Evolutionary conservation across 2,113 vertebrate genomes (phyloP).

Genomic region (Apodemus speciosus): DNA sequence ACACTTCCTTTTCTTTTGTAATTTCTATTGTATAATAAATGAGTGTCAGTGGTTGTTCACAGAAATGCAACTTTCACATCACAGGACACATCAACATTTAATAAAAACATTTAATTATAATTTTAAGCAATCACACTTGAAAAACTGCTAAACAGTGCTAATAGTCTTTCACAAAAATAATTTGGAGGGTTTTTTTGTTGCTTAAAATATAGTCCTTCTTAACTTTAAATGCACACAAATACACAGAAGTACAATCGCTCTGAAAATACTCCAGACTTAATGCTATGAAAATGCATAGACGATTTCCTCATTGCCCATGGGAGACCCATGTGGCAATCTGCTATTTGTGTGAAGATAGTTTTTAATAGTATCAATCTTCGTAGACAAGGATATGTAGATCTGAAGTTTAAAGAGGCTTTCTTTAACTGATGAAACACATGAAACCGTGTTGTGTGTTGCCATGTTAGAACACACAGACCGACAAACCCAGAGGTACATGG

Average conservation of each 20-base stretch:
- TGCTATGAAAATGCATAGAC: neutral
- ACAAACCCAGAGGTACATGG: neutral
- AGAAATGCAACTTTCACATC: constrained; percentile 4
- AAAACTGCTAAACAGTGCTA: neutral
- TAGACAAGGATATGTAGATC: neutral
- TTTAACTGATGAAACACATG: neutral
- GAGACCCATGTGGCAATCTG: neutral
- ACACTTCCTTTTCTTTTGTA: neutral
- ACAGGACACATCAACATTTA: constrained; percentile 15
- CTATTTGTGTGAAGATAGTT: neutral
- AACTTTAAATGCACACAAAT: neutral
- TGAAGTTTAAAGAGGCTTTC: neutral
- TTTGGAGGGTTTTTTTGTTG: constrained; percentile 33
- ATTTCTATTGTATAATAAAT: constrained; percentile 39
- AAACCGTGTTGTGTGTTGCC: neutral
- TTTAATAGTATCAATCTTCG: neutral
- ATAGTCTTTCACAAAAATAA: constrained; percentile 20
- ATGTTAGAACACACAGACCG: neutral
- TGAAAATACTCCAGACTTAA: neutral
- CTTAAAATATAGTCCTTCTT: constrained; percentile 12
- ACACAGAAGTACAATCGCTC: neutral
- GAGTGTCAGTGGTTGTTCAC: neutral
- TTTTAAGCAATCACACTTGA: constrained; percentile 46
- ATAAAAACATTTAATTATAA: neutral
- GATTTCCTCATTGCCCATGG: neutral